phyloP scores from a whole-genome alignment of 2,113 vertebrate species.

The Riparia riparia region DNA sequence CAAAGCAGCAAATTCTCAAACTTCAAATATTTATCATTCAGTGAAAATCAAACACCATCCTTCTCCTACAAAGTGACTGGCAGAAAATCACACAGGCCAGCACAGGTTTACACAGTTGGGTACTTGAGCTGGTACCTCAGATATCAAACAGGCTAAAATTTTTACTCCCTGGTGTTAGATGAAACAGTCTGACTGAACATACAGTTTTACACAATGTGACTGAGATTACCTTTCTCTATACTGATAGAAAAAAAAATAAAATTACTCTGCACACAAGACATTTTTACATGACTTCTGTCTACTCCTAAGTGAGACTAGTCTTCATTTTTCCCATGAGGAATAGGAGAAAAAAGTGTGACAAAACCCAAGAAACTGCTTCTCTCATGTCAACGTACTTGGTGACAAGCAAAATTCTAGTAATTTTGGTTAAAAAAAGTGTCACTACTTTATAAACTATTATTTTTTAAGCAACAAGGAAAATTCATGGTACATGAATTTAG shows the following conservation, averaged over 20 bases:
- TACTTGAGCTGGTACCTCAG: not conserved
- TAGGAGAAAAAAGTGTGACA: accelerated
- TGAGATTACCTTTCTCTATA: not conserved
- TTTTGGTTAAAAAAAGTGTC: not conserved
- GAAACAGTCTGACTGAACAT: not conserved
- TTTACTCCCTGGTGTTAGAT: not conserved
- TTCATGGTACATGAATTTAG: not conserved
- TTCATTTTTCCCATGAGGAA: not conserved
- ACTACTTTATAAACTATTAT: not conserved
- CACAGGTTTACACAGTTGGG: not conserved
- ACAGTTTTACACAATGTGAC: not conserved
- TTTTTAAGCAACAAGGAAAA: not conserved
- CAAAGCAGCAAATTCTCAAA: not conserved
- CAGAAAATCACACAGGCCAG: not conserved
- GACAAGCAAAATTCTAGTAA: not conserved
- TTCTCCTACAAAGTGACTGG: not conserved
- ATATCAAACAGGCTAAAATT: not conserved
- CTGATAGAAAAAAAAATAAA: not conserved
- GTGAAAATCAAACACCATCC: not conserved
- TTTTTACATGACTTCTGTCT: not conserved
- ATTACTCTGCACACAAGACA: not conserved
- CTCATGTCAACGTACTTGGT: accelerated
- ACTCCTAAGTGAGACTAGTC: not conserved
- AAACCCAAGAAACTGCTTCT: not conserved
- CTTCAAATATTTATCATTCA: not conserved